A percentile compares a stretch with the other conserved stretches of the same genome.
phyloP scores from a whole-genome alignment of 2,113 vertebrate genomes.

The Alligator mississippiensis region DNA sequence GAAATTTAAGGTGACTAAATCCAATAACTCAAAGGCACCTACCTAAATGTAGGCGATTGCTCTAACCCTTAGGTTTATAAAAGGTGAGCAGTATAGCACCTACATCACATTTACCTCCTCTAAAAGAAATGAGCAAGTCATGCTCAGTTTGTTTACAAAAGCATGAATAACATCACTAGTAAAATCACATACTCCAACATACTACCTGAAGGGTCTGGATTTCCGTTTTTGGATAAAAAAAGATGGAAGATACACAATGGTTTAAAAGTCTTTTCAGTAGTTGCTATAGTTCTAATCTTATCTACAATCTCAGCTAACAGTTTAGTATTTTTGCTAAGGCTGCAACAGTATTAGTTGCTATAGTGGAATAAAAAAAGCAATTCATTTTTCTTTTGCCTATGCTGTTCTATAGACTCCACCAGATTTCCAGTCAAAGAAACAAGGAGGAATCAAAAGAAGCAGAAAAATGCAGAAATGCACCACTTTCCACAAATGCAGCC shows the following conservation, averaged over 20 bases:
- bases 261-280: not conserved
- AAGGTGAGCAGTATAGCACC: not conserved
- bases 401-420: not conserved
- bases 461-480: not conserved
- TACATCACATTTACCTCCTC: not conserved
- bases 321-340: not conserved
- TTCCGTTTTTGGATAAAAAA: not conserved
- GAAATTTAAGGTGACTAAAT: not conserved
- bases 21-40: too few relatives aligned
- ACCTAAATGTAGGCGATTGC: too few relatives aligned
- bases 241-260: not conserved
- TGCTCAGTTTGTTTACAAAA: not conserved
- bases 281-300: not conserved
- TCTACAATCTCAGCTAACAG: not conserved
- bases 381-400: not conserved
- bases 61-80: not conserved
- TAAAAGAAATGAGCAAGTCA: not conserved
- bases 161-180: not conserved
- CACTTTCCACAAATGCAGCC: rapidly evolving
- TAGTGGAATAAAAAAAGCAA: not conserved
- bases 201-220: not conserved
- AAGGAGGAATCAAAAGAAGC: not conserved
- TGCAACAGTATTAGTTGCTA: not conserved
- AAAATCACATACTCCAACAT: not conserved
- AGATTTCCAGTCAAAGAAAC: not conserved